A percentile compares a stretch with the other conserved stretches of the same genome.
phyloP scores from a whole-genome alignment of 2,113 vertebrate genomes.

The Phainopepla nitens region DNA sequence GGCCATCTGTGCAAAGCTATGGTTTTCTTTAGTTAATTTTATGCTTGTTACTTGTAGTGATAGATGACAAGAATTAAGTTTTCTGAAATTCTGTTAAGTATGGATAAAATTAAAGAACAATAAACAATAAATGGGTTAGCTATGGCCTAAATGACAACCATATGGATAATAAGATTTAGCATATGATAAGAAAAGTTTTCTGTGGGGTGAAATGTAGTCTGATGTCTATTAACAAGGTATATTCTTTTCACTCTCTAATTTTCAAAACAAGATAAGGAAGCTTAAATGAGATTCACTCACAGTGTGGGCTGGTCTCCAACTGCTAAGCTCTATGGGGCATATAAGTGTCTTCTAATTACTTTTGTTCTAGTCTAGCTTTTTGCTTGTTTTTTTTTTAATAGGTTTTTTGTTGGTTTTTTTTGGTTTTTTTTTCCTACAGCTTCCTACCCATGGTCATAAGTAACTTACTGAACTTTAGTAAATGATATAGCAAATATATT shows the following conservation, averaged over 20 bases:
- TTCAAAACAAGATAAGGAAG: neutral
- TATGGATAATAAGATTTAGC: constrained; percentile 37
- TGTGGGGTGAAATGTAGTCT: neutral
- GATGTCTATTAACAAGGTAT: constrained; percentile 15
- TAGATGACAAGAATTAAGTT: constrained; percentile 10
- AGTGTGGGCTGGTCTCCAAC: neutral
- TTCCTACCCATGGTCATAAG: neutral
- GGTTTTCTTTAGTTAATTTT: constrained; percentile 17
- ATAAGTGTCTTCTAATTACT: constrained; percentile 32
- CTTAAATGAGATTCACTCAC: constrained; percentile 27
- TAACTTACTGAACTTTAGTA: constrained; percentile 21
- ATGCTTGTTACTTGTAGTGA: neutral
- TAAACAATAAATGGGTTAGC: constrained; percentile 5
- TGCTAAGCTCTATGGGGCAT: neutral
- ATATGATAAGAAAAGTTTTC: neutral
- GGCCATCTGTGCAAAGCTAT: constrained; percentile 38
- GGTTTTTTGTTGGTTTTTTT: neutral
- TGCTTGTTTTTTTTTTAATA: too few relatives aligned
- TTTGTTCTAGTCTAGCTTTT: neutral
- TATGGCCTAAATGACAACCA: constrained; percentile 1
- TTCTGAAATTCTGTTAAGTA: constrained; percentile 19
- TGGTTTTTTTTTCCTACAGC: neutral
- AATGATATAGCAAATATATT: neutral
- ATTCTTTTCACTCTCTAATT: constrained; percentile 15
- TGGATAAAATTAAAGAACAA: constrained; percentile 49